Evolutionary conservation across 2,888 invertebrate genomes (phyloP).

Genomic region (Empis livida): DNA sequence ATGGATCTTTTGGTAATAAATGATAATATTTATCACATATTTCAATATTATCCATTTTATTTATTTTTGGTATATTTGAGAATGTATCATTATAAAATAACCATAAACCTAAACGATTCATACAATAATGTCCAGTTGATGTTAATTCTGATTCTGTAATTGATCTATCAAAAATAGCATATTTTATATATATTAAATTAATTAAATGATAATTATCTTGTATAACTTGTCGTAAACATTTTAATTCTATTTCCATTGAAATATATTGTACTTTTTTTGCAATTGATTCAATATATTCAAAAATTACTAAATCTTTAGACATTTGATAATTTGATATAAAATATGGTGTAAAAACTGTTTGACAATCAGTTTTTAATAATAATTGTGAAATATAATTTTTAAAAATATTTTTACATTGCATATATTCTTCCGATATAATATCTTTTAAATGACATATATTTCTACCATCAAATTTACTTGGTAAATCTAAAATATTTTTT

Average conservation of each 20-base stretch:
- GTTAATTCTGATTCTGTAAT: neutral
- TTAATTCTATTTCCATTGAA: neutral
- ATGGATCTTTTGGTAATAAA: neutral
- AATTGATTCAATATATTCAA: too few species aligned
- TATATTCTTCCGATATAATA: too few species aligned
- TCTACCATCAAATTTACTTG: neutral
- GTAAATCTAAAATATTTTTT: slow-evolving; percentile 3
- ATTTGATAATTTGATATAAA: too few species aligned
- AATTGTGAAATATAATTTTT: neutral
- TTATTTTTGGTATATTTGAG: neutral
- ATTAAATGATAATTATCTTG: neutral
- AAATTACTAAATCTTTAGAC: too few species aligned
- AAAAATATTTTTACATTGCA: neutral
- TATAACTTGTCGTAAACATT: neutral
- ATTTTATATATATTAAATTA: neutral
- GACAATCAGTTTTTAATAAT: too few species aligned
- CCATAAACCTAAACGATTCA: slow-evolving; percentile 7
- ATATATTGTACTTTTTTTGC: neutral
- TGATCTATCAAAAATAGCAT: slow-evolving; percentile 1
- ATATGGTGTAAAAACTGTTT: too few species aligned
- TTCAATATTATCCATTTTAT: neutral
- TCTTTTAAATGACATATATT: too few species aligned
- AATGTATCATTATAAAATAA: slow-evolving; percentile 6
- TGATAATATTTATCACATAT: slow-evolving; percentile 4
- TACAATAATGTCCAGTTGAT: neutral